These are phyloP conservation scores for Lepeophtheirus salmonis DNA, from an alignment of 1,140 invertebrate genomes.

Conservation along the genomic window DNA sequence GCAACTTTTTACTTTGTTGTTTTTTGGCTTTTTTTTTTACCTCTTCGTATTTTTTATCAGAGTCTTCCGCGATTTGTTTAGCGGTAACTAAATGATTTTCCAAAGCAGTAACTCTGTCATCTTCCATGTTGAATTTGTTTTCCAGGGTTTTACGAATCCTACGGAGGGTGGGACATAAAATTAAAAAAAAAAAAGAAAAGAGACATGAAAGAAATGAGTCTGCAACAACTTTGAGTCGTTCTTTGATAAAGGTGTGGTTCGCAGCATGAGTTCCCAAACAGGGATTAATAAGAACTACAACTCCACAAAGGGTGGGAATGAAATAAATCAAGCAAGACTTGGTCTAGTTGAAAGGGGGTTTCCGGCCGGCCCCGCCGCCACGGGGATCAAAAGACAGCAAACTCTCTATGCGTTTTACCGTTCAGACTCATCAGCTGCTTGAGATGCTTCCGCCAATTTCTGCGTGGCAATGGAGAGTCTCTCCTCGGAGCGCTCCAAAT, in stretches of 20 bases:
- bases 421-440: constrained; percentile 98
- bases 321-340: too few species aligned
- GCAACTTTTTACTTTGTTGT: neutral
- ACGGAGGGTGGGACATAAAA: constrained; percentile 25
- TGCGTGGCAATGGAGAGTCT: constrained; percentile 83
- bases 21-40: constrained; percentile 32
- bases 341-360: too few species aligned
- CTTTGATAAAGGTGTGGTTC: too few species aligned
- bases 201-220: constrained; percentile 10
- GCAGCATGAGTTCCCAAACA: too few species aligned
- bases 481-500: constrained; percentile 93
- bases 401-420: constrained; percentile 46
- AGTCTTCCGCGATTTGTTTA: constrained; percentile 92
- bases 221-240: too few species aligned
- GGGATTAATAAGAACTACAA: too few species aligned
- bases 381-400: neutral
- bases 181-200: constrained; percentile 10
- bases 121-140: constrained; percentile 96
- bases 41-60: constrained; percentile 99
- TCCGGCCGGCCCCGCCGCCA: neutral
- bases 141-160: constrained; percentile 97
- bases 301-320: too few species aligned
- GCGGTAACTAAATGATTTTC: constrained; percentile 87
- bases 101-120: constrained; percentile 80
- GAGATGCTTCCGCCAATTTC: constrained; percentile 94